These are phyloP conservation scores for Ctenopoma multispine DNA, from an alignment of 2,797 vertebrate genomes.

Conservation along the genomic window DNA sequence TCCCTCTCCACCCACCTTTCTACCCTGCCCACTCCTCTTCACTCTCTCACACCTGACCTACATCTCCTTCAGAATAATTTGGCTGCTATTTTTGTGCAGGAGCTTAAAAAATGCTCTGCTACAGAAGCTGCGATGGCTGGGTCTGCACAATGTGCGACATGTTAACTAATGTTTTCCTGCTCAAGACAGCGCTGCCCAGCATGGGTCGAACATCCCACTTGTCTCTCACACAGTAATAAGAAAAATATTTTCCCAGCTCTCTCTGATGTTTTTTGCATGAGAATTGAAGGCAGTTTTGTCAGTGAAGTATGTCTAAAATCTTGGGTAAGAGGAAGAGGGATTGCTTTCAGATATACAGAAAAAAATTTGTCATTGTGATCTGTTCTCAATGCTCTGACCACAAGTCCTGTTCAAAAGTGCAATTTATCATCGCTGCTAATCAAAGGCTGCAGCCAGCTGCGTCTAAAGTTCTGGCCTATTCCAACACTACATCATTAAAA, in stretches of 20 bases:
- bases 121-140: slow-evolving; percentile 50
- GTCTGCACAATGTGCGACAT: slow-evolving; percentile 74
- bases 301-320: background rate
- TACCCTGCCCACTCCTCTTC: background rate
- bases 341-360: slow-evolving; percentile 17
- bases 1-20: background rate
- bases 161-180: slow-evolving; percentile 77
- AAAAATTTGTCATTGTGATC: slow-evolving; percentile 16
- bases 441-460: slow-evolving; percentile 38
- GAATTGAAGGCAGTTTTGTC: slow-evolving; percentile 25
- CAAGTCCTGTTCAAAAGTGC: slow-evolving; percentile 55
- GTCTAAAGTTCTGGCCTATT: slow-evolving; percentile 32
- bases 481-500: slow-evolving; percentile 39
- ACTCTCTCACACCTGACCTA: slow-evolving; percentile 67
- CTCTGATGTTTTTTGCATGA: slow-evolving; percentile 45
- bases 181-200: slow-evolving; percentile 71
- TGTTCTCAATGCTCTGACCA: slow-evolving; percentile 33
- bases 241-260: slow-evolving; percentile 19
- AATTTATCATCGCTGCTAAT: slow-evolving; percentile 56
- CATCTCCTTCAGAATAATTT: slow-evolving; percentile 82
- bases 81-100: slow-evolving; percentile 76
- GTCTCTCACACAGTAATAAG: slow-evolving; percentile 31
- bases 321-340: no score
- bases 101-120: slow-evolving; percentile 58
- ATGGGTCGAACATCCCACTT: slow-evolving; percentile 57